Base-by-base conservation (phyloP, 2,113 vertebrate species). In the Paracanthobrama guichenoti region DNA sequence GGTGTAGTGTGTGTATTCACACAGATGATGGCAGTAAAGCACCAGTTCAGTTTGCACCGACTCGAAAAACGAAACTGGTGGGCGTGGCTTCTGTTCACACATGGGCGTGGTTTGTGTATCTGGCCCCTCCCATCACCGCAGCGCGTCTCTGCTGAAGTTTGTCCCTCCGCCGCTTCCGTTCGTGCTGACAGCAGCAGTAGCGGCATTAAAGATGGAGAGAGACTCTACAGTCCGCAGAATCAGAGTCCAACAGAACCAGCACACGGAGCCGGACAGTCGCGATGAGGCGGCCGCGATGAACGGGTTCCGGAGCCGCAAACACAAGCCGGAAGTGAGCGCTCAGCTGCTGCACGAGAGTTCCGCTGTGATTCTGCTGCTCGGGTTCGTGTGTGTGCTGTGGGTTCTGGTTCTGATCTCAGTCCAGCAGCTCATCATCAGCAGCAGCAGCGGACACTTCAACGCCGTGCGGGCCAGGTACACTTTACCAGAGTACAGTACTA, bases 301-400 rank as follows among this genome's bases (percentile, higher is more conserved):
- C 67, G 87, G 81, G 82, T 48, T 57, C 64, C 86, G 86, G 94
- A 95, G 76, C 90, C 48, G 69, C 66, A 90, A 93, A 86, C 91
- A 74, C 88, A 94, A 93, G 85, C 93, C 91, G 55, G 92, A 91
- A 66, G 92, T 93, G 73, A 90, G 87, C 72, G 80, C 92, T 24
- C 87, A 87, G 82, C 53, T 92, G 89, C 91, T 94, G 55, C 88
- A 89, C 35, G 94, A 95, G 86, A 92, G 89, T 18, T 86, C 88
- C 48, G 90, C 90, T n/a, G 88, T 88, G 64, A 85, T 87, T 14
- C 88, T 94, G 77, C 89, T 94, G 73, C 86, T 89, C 16, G 90
- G 91, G 83, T 95, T 95, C 87, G 87, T 95, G 77, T 78, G 91
- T 86, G 79, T 88, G 86, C 89, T 94, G 79, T 95, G 94, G 94